These are phyloP conservation scores for Fissipunctia ypsillon DNA, from an alignment of 2,888 invertebrate species.

Conservation along the genomic window DNA sequence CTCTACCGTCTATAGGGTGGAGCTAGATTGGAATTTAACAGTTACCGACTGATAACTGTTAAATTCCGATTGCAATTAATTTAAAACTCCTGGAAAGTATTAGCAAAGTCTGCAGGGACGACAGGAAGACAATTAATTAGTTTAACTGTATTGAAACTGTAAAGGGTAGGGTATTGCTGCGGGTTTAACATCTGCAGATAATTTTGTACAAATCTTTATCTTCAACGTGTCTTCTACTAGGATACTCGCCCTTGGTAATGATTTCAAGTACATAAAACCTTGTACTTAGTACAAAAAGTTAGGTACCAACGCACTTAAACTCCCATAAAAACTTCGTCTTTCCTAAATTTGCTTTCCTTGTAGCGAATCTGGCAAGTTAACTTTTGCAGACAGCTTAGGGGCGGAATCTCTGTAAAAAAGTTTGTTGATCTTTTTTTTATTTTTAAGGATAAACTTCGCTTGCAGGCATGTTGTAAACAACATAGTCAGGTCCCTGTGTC, in stretches of 20 bases:
- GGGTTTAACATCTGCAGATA: not conserved
- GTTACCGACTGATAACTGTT: too few species aligned
- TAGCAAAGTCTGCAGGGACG: slow-evolving; percentile 50
- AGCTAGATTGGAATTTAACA: slow-evolving; percentile 83
- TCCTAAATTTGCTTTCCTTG: slow-evolving; percentile 55
- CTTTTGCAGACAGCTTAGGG: slow-evolving; percentile 53
- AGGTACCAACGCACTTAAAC: slow-evolving; percentile 22
- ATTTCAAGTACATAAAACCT: slow-evolving; percentile 11
- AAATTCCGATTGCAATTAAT: slow-evolving; percentile 74
- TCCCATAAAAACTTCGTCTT: slow-evolving; percentile 40
- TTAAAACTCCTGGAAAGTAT: slow-evolving; percentile 70
- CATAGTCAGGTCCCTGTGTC: slow-evolving; percentile 63
- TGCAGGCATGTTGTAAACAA: slow-evolving; percentile 75
- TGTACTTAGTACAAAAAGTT: too few species aligned
- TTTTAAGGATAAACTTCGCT: slow-evolving; percentile 75
- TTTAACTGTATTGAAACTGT: slow-evolving; percentile 56
- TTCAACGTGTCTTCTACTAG: not conserved
- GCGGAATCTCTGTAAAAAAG: slow-evolving; percentile 50
- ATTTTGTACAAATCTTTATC: not conserved
- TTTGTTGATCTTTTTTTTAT: slow-evolving; percentile 71
- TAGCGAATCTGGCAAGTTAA: slow-evolving; percentile 54
- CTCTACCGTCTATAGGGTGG: slow-evolving; percentile 75
- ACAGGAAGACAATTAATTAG: slow-evolving; percentile 58
- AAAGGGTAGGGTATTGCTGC: not conserved
- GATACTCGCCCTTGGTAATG: not conserved